Percentiles rank a stretch among this genome's conserved stretches.
Evolutionary conservation across 2,888 invertebrate species (phyloP).

Genomic region (Athripsodes cinereus): DNA sequence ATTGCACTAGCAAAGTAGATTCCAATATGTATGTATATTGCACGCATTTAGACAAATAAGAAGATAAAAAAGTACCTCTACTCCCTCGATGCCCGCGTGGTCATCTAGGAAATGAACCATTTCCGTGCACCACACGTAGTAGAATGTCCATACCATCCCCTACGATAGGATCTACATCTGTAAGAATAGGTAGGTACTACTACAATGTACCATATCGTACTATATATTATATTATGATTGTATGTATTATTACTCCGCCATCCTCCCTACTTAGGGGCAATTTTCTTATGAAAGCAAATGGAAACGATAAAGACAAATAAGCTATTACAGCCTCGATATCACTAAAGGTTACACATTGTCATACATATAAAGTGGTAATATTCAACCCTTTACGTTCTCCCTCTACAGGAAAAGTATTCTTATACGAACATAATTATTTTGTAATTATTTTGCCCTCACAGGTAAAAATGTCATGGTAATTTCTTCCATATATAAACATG

Average conservation of each 20-base stretch:
- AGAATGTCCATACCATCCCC: background rate
- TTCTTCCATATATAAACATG: too few species aligned
- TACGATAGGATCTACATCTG: background rate
- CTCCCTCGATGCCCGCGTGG: constrained; percentile 12
- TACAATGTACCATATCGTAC: too few species aligned
- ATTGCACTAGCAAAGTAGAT: too few species aligned
- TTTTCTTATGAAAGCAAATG: constrained; percentile 27
- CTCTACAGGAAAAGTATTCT: too few species aligned
- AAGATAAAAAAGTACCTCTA: constrained; percentile 8
- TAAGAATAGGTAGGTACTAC: background rate
- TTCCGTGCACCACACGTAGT: constrained; percentile 16
- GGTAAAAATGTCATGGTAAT: too few species aligned
- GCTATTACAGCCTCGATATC: constrained; percentile 24
- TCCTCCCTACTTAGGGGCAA: constrained; percentile 22
- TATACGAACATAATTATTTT: too few species aligned
- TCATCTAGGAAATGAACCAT: constrained; percentile 16
- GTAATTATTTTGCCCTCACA: too few species aligned
- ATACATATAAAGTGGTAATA: constrained; percentile 27
- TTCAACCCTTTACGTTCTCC: constrained; percentile 24
- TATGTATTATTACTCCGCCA: background rate
- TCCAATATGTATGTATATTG: too few species aligned
- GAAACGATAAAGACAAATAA: constrained; percentile 27
- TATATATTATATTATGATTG: too few species aligned
- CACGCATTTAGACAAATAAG: too few species aligned
- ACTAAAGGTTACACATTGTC: constrained; percentile 28